Conservation (phyloP, 1,140 invertebrate species). For the Neotoxoptera formosana region DNA sequence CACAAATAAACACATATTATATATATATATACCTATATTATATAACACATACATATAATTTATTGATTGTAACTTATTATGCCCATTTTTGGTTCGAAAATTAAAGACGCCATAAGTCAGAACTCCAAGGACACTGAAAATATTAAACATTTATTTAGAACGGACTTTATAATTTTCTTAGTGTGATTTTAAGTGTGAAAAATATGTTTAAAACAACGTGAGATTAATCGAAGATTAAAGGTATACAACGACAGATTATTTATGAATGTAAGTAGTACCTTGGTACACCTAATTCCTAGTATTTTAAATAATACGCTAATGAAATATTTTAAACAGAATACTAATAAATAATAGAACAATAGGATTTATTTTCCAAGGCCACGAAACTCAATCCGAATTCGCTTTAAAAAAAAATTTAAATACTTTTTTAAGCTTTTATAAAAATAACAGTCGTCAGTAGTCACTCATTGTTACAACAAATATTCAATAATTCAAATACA, state of each 20-base stretch:
- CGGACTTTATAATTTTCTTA: neutral
- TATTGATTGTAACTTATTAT: conserved; percentile 36
- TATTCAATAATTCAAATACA: neutral
- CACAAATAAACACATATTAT: too few species aligned
- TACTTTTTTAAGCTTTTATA: neutral
- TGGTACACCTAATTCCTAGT: neutral
- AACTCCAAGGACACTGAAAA: conserved; percentile 18
- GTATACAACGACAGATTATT: neutral
- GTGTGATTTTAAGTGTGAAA: neutral
- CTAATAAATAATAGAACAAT: conserved; percentile 2
- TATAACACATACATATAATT: neutral
- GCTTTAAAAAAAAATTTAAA: neutral
- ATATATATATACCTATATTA: neutral
- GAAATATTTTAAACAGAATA: conserved; percentile 10
- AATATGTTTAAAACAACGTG: neutral
- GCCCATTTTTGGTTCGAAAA: conserved; percentile 48
- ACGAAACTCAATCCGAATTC: neutral
- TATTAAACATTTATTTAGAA: conserved; percentile 4
- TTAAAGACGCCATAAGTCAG: conserved; percentile 6
- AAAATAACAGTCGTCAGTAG: neutral
- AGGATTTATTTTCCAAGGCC: neutral
- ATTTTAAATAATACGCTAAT: neutral
- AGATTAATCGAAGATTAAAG: neutral
- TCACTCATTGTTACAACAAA: neutral
- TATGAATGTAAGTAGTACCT: neutral